phyloP scores from a whole-genome alignment of 2,113 vertebrate species.

The Leucosticte australis region DNA sequence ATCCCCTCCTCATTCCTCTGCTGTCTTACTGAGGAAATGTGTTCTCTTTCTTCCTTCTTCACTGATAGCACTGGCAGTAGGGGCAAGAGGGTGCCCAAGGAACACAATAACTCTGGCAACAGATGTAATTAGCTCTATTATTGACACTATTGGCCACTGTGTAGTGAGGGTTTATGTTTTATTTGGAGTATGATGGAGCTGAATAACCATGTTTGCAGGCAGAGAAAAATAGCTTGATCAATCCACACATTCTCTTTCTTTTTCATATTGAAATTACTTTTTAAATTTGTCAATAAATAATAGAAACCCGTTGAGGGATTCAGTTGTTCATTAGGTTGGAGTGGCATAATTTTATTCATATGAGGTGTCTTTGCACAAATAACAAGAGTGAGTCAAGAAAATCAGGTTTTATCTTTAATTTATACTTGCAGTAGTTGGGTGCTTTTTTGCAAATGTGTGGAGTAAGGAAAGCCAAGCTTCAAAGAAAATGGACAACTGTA shows the following conservation, averaged over 20 bases:
- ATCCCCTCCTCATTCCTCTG: background rate
- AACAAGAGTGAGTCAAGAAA: background rate
- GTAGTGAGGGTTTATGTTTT: background rate
- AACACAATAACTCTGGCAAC: background rate
- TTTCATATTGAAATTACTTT: background rate
- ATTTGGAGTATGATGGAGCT: background rate
- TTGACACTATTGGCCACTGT: background rate
- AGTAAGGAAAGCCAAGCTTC: background rate
- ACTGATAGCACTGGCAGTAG: background rate
- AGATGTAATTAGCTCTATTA: background rate
- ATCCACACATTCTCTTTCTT: background rate
- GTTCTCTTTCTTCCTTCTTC: background rate
- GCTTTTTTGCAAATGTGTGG: background rate
- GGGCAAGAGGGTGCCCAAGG: background rate
- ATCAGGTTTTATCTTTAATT: background rate
- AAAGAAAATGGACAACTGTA: background rate
- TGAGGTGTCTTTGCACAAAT: background rate
- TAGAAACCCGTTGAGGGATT: background rate
- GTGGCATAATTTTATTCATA: background rate
- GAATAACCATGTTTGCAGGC: background rate
- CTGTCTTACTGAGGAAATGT: background rate
- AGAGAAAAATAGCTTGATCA: background rate
- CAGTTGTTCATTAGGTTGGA: background rate
- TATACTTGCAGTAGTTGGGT: background rate
- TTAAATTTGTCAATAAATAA: background rate